phyloP scores from a whole-genome alignment of 2,888 invertebrate genomes.

The Mimumesa dahlbomi region DNA sequence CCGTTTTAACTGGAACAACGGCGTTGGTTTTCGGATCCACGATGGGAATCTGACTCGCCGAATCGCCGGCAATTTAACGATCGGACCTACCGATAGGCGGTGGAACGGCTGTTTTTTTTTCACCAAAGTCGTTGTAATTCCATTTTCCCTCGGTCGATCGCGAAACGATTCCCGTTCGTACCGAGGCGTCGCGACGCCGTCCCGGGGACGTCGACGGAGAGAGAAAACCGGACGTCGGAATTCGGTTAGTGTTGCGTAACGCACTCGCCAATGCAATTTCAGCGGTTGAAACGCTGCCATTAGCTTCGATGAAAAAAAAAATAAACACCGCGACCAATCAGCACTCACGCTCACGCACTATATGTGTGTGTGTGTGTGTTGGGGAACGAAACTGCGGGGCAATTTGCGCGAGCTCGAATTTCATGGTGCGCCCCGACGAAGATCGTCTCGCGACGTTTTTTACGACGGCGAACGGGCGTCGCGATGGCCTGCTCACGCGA shows the following conservation, averaged over 20 bases:
- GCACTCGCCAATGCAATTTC: conserved; percentile 48
- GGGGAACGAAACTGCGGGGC: too few relatives aligned
- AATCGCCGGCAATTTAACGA: conserved; percentile 37
- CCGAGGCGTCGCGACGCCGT: too few relatives aligned
- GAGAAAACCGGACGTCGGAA: too few relatives aligned
- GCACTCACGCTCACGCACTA: conserved; percentile 25
- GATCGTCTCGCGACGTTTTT: too few relatives aligned
- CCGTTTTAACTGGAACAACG: conserved; percentile 31
- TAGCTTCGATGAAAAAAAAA: conserved; percentile 35
- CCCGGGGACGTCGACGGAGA: too few relatives aligned
- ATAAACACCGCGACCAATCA: conserved; percentile 18
- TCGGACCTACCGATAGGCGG: conserved; percentile 8
- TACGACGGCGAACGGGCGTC: too few relatives aligned
- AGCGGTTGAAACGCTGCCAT: conserved; percentile 40
- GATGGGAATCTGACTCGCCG: conserved; percentile 22
- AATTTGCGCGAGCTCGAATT: too few relatives aligned
- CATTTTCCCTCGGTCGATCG: too few relatives aligned
- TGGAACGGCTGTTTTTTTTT: background rate
- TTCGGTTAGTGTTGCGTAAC: conserved; percentile 29
- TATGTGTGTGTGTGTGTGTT: background rate
- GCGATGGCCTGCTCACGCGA: too few relatives aligned
- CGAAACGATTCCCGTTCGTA: too few relatives aligned
- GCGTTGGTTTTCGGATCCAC: conserved; percentile 19
- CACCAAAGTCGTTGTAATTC: too few relatives aligned
- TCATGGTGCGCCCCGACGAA: too few relatives aligned